phyloP scores from a whole-genome alignment of 2,888 invertebrate species.

The Erpobdella octoculata region DNA sequence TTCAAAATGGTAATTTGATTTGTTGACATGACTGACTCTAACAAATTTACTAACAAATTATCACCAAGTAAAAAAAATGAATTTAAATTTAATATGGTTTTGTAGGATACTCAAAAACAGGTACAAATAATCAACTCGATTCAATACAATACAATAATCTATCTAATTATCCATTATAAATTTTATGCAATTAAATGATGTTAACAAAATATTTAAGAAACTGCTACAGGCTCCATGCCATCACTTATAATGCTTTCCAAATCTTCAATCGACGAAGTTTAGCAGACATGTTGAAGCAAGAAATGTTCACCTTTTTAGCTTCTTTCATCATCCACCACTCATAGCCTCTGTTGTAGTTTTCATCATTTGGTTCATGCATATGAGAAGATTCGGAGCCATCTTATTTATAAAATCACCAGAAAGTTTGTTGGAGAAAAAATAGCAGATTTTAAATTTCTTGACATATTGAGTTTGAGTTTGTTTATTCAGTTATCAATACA shows the following conservation, averaged over 20 bases:
- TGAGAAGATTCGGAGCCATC: slow-evolving; percentile 46
- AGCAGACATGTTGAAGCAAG: too few relatives aligned
- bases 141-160: too few relatives aligned
- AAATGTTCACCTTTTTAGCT: slow-evolving; percentile 39
- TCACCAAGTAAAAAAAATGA: neutral
- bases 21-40: neutral
- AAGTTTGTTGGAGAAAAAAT: too few relatives aligned
- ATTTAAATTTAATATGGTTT: too few relatives aligned
- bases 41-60: neutral
- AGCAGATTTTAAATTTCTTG: too few relatives aligned
- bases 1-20: neutral
- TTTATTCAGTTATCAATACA: too few relatives aligned
- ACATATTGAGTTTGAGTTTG: too few relatives aligned
- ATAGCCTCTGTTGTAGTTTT: slow-evolving; percentile 42
- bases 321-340: slow-evolving; percentile 47
- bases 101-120: too few relatives aligned
- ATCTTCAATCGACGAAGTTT: too few relatives aligned
- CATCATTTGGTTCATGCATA: slow-evolving; percentile 40
- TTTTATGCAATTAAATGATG: neutral
- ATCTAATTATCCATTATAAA: too few relatives aligned
- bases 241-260: neutral
- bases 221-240: neutral
- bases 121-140: too few relatives aligned
- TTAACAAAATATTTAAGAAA: neutral
- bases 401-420: too few relatives aligned